phyloP scores from a whole-genome alignment of 2,888 invertebrate species.

The Zygothrica quintamaculata region DNA sequence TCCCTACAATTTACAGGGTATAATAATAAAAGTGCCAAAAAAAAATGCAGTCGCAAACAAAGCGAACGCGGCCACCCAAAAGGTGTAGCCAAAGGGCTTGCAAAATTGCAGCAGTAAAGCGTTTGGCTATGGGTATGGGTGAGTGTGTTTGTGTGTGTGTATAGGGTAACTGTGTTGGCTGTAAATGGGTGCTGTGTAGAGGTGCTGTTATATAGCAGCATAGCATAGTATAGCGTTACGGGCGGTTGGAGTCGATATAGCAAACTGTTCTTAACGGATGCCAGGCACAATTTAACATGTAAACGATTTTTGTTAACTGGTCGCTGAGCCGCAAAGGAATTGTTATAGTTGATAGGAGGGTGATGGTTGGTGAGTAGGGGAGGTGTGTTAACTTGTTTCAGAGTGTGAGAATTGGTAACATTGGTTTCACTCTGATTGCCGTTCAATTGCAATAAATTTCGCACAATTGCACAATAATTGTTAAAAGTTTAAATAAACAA shows the following conservation, averaged over 20 bases:
- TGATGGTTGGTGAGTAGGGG: not conserved
- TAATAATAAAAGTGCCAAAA: constrained; percentile 52
- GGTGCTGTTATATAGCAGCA: not conserved
- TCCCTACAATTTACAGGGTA: not conserved
- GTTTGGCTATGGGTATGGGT: no score
- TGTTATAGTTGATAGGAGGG: no score
- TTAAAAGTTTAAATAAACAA: constrained; percentile 78
- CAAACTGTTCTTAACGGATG: constrained; percentile 52
- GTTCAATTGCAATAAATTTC: constrained; percentile 81
- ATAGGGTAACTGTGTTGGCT: no score
- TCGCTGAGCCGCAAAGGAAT: constrained; percentile 1
- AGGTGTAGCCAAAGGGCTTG: constrained; percentile 80
- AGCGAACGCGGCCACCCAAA: constrained; percentile 59
- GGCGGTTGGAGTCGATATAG: constrained; percentile 56
- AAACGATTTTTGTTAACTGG: constrained; percentile 79
- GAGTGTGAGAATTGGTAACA: no score
- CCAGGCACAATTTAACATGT: constrained; percentile 80
- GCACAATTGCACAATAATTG: constrained; percentile 82
- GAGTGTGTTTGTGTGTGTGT: no score
- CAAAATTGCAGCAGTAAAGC: constrained; percentile 73
- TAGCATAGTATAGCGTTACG: constrained; percentile 33
- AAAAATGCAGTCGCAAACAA: constrained; percentile 71
- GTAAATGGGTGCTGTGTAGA: no score
- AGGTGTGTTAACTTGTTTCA: no score
- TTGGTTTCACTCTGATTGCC: constrained; percentile 71